Evolutionary conservation across 2,888 invertebrate species (phyloP), one percentile per base, ranked within the genome.

Genomic region (Platycnemis pennipes): DNA sequence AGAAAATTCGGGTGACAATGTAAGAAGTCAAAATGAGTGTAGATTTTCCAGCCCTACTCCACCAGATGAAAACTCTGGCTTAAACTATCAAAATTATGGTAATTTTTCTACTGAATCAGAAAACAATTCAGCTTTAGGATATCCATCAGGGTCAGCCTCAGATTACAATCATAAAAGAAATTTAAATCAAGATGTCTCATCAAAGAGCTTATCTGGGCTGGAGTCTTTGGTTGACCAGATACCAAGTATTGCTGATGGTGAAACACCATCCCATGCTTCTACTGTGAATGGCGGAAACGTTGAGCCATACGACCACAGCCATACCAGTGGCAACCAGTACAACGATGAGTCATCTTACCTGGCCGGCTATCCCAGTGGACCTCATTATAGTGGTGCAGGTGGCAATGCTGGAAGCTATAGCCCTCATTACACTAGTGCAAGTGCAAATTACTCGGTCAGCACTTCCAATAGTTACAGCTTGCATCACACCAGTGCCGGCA

Each of bases 191-290:
- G 98, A 98, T 96, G 98, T 98, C 63, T 98, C 98, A n/a, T 98
- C 98, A 49, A 98, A 98, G 96, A 98, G 98, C 95, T 97, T 98
- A 91, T 98, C 98, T 37, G 99, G 99, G 42, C 97, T 99, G 89
- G 99, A 99, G 96, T 99, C 98, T 86, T 97, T 99, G 91, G 99
- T 99, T 95, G 99, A 99, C 97, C 99, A 99, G 97, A 99, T 99
- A 96, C 99, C 99, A 94, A 98, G 98, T 95, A 98, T 98, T 96
- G 98, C 98, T 94, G 98, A 98, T 95, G 98, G 98, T 11, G 97
- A 97, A 13, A 95, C 95, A 45, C 95, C 95, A 56, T 95, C 96
- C 3, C 96, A 95, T 94, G 56, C 77, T 26, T 94, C 94, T 94
- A 94, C 94, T n/a, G 94, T 87, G n/a, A 63, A 96, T 56, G 95